Percentiles rank a stretch among this genome's conserved stretches.
These are phyloP conservation scores for Hermodice carunculata DNA, from an alignment of 2,888 invertebrate genomes.

Conservation along the genomic window DNA sequence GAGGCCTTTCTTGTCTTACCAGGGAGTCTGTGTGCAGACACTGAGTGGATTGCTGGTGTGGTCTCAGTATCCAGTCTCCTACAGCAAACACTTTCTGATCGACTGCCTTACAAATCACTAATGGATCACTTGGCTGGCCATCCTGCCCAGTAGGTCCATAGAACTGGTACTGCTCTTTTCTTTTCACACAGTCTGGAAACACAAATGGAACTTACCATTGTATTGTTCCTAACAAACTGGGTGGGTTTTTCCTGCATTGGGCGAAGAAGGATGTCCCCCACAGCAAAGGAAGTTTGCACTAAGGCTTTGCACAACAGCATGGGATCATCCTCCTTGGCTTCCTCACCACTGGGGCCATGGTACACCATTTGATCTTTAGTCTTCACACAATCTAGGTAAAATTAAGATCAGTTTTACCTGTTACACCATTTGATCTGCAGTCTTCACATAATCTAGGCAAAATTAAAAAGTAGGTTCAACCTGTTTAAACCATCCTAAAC, in stretches of 20 bases:
- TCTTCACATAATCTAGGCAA: slow-evolving; percentile 52
- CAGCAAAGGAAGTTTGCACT: slow-evolving; percentile 48
- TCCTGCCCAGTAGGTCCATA: too few species aligned
- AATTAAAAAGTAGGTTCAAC: too few species aligned
- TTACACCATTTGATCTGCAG: slow-evolving; percentile 32
- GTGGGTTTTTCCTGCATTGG: slow-evolving; percentile 48
- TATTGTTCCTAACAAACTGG: slow-evolving; percentile 42
- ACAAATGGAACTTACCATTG: slow-evolving; percentile 44
- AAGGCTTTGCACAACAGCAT: slow-evolving; percentile 46
- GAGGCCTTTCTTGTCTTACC: too few species aligned
- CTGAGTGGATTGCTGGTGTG: too few species aligned
- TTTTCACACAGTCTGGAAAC: background rate
- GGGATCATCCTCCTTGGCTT: slow-evolving; percentile 41
- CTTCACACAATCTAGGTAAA: slow-evolving; percentile 51
- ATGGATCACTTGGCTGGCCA: too few species aligned
- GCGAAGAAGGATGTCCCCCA: slow-evolving; percentile 46
- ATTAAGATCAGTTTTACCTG: slow-evolving; percentile 34
- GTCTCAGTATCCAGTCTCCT: slow-evolving; percentile 48
- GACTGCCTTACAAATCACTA: slow-evolving; percentile 44
- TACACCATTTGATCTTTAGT: slow-evolving; percentile 34
- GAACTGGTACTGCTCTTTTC: too few species aligned
- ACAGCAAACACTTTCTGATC: slow-evolving; percentile 49
- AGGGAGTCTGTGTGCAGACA: too few species aligned
- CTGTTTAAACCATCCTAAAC: too few species aligned
- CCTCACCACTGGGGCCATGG: slow-evolving; percentile 43